Evolutionary conservation across 1,140 invertebrate species (phyloP).

Genomic region (roundworm (Caenorhabditis elegans)): DNA sequence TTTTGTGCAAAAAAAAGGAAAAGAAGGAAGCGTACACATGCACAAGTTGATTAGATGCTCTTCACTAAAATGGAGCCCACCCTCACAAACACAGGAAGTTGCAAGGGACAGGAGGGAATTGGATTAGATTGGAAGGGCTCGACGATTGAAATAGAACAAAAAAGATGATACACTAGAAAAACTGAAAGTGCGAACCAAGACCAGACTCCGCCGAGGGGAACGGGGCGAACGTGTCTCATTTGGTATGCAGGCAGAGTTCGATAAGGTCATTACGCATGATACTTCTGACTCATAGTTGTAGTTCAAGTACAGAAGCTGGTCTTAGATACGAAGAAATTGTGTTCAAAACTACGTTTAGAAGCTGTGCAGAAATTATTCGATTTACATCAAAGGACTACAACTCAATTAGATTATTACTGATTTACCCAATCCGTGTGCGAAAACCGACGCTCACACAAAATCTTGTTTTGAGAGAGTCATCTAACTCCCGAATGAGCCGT

Average conservation of each 20-base stretch:
- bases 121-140: no score
- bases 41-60: slow-evolving; percentile 1
- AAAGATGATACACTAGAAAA: background rate
- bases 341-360: no score
- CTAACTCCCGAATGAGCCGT: background rate
- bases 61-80: background rate
- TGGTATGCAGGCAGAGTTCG: background rate
- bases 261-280: background rate
- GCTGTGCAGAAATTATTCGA: no score
- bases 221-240: background rate
- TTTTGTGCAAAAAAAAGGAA: background rate
- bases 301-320: background rate
- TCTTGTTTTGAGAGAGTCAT: background rate
- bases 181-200: background rate
- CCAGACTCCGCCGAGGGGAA: background rate
- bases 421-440: no score
- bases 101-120: background rate
- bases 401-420: no score
- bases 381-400: no score
- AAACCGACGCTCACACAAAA: background rate
- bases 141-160: background rate
- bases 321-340: no score
- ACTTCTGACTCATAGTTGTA: background rate
- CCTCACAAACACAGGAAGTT: background rate
- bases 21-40: background rate